Percentiles rank a stretch among this genome's conserved stretches.
Evolutionary conservation across 1,140 invertebrate species (phyloP).

Genomic region (Cyclina sinensis): DNA sequence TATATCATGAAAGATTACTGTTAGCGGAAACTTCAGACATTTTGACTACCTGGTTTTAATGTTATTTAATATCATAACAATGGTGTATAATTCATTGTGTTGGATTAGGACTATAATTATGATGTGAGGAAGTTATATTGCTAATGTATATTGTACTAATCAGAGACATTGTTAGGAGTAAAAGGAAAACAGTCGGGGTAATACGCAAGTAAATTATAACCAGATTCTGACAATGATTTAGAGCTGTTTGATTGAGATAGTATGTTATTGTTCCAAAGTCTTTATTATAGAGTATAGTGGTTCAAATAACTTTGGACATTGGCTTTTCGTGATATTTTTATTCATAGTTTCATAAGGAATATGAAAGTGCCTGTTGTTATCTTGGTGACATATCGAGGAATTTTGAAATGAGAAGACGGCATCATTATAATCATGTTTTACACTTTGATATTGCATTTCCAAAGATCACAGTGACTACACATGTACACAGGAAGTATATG

Average conservation of each 20-base stretch:
- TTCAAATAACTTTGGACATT: not conserved
- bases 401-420: no score
- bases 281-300: not conserved
- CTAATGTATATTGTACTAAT: not conserved
- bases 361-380: not conserved
- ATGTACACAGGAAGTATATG: no score
- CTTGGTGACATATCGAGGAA: no score
- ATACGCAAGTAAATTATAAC: not conserved
- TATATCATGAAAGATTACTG: not conserved
- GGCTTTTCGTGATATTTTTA: not conserved
- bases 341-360: no score
- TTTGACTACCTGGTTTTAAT: not conserved
- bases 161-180: not conserved
- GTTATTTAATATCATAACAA: not conserved
- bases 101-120: not conserved
- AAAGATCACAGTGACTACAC: no score
- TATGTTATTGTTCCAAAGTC: no score
- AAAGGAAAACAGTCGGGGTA: not conserved
- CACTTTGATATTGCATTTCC: no score
- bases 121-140: not conserved
- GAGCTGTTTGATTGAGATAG: no score
- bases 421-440: no score
- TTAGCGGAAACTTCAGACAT: not conserved
- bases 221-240: not conserved
- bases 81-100: not conserved